Percentiles rank a stretch among this genome's conserved stretches.
Evolutionary conservation across 2,888 invertebrate genomes (phyloP).

Genomic region (Anarsia innoxiella): DNA sequence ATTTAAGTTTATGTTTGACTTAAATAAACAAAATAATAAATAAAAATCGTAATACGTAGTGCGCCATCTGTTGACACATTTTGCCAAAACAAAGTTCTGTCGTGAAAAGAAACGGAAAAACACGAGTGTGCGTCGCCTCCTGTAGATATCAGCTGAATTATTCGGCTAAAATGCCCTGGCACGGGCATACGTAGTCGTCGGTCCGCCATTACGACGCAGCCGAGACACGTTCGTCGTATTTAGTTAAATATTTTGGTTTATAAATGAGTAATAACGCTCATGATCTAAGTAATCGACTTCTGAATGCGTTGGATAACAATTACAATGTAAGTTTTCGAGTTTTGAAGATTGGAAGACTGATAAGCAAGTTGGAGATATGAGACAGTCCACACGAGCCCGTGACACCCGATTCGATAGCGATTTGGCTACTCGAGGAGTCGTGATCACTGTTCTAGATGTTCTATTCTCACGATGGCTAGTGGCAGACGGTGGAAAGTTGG

Average conservation of each 20-base stretch:
- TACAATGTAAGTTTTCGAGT: constrained; percentile 93
- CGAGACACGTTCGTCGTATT: constrained; percentile 77
- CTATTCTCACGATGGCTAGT: constrained; percentile 33
- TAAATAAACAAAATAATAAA: too few relatives aligned
- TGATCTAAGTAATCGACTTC: constrained; percentile 96
- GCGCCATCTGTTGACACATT: constrained; percentile 42
- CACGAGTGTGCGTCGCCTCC: constrained; percentile 73
- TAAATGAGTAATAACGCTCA: constrained; percentile 89
- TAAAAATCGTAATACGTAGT: too few relatives aligned
- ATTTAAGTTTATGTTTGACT: too few relatives aligned
- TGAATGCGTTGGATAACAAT: constrained; percentile 96
- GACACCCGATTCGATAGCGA: constrained; percentile 68
- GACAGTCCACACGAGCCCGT: constrained; percentile 70
- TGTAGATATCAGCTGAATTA: constrained; percentile 76
- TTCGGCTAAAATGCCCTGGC: constrained; percentile 77
- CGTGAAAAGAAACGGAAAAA: constrained; percentile 76
- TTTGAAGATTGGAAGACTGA: constrained; percentile 59
- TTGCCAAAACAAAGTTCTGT: constrained; percentile 39
- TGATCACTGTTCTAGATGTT: constrained; percentile 36
- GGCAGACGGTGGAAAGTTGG: constrained; percentile 30
- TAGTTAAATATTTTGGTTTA: constrained; percentile 77
- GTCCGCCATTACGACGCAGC: constrained; percentile 77
- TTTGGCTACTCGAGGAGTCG: constrained; percentile 58
- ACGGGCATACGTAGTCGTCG: constrained; percentile 77
- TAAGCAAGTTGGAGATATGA: constrained; percentile 58